Evolutionary conservation across 2,113 vertebrate species (phyloP), one percentile per base, ranked within the genome.

Genomic region (Rhagologus leucostigma): DNA sequence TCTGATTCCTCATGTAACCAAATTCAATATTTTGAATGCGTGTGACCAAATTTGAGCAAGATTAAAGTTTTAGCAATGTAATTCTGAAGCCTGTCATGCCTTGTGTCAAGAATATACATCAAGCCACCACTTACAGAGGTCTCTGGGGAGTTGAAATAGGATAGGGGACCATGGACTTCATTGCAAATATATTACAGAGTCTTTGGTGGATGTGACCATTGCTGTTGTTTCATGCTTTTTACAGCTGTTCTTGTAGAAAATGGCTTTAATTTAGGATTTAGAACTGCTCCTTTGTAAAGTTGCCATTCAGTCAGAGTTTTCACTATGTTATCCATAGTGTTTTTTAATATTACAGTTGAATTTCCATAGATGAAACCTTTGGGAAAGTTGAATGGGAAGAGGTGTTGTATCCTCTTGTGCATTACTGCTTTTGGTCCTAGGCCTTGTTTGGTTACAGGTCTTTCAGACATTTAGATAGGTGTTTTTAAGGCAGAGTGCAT

Each of bases 291-390:
- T 89, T 81, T 42, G 5, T 62, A 49, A 75, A 86, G 37, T 0
- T 65, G 7, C 10, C 27, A 18, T 69, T 77, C 65, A 52, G 10
- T 30, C 47, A 55, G 30, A 30, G 55, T 86, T 94, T 92, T 80
- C n/a, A 42, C 30, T 62, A 5, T 1, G 1, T 53, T 69, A 59
- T 77, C 33, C 2, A 3, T 39, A 59, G 24, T 32, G 26, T 0
- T 3, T 57, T 82, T 68, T 69, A 23, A 10, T 64, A 44, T 69
- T 85, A 35, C 10, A 60, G 33, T 42, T 77, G 29, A 70, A 71
- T 77, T 67, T 13, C 4, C 17, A 6, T 20, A 8, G 15, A 32
- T 14, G 23, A 76, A 53, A 46, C 32, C 16, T 55, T 82, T 19
- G 5, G 27, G 44, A 37, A 92, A 69, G 9, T 47, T 74, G 27